phyloP scores from a whole-genome alignment of 2,797 vertebrate genomes.

The Decapterus maruadsi region DNA sequence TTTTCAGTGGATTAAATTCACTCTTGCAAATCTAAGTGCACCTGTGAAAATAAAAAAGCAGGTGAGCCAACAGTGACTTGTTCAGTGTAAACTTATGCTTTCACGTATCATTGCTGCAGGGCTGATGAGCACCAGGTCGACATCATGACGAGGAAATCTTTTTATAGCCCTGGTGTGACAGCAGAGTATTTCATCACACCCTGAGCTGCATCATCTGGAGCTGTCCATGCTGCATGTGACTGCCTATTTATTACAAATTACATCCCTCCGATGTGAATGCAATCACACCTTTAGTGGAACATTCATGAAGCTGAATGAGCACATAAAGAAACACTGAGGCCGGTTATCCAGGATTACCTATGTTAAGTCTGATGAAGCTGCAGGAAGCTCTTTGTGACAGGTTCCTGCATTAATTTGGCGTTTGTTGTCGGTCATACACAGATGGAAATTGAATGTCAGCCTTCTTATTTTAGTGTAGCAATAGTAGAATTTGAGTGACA shows the following conservation, averaged over 20 bases:
- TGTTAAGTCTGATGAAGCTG: constrained; percentile 4
- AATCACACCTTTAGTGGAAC: constrained; percentile 40
- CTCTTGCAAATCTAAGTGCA: background rate
- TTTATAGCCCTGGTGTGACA: constrained; percentile 14
- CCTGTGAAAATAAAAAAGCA: background rate
- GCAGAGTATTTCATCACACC: constrained; percentile 15
- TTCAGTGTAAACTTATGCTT: constrained; percentile 10
- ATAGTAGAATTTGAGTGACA: background rate
- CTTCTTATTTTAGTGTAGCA: background rate
- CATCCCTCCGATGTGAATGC: constrained; percentile 3
- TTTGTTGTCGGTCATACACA: background rate
- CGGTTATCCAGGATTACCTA: background rate
- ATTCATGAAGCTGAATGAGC: constrained; percentile 50
- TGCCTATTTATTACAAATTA: constrained; percentile 41
- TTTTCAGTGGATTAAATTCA: background rate
- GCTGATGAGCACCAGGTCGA: constrained; percentile 5
- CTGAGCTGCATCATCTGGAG: constrained; percentile 6
- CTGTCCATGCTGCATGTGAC: constrained; percentile 10
- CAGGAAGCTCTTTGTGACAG: background rate
- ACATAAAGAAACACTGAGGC: background rate
- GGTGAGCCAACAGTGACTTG: background rate
- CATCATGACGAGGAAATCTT: constrained; percentile 36
- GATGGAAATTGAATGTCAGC: background rate
- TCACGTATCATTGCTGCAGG: constrained; percentile 28
- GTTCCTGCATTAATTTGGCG: background rate